These are phyloP conservation scores for Pristionchus fissidentatus DNA, from an alignment of 2,888 invertebrate species.

Conservation along the genomic window DNA sequence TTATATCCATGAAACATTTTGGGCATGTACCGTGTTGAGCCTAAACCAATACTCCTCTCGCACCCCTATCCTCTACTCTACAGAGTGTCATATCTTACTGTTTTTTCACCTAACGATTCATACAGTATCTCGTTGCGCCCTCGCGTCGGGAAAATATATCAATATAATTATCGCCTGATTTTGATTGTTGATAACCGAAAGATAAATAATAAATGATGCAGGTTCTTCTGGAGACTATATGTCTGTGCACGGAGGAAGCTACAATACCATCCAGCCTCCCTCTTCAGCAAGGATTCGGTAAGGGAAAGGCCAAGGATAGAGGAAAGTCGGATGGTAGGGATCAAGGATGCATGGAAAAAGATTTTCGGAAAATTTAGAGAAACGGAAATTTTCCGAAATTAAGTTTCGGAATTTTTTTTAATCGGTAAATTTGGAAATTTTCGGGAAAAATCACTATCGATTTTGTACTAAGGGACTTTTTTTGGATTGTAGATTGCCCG, in stretches of 20 bases:
- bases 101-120: too few relatives aligned
- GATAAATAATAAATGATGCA: background rate
- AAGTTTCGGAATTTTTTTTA: background rate
- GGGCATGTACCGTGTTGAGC: too few relatives aligned
- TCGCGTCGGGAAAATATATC: background rate
- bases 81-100: too few relatives aligned
- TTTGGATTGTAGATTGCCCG: too few relatives aligned
- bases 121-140: background rate
- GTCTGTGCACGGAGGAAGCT: conserved; percentile 21
- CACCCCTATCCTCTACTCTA: too few relatives aligned
- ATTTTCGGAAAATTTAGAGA: too few relatives aligned
- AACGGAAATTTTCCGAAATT: too few relatives aligned
- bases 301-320: background rate
- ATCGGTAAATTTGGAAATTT: background rate
- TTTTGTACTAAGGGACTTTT: background rate
- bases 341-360: background rate
- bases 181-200: background rate
- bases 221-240: conserved; percentile 46
- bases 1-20: too few relatives aligned
- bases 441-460: background rate
- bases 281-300: conserved; percentile 43
- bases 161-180: too few relatives aligned
- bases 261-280: conserved; percentile 42
- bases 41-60: too few relatives aligned
- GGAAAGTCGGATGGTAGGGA: background rate